A percentile compares a stretch with the other conserved stretches of the same genome.
These are phyloP conservation scores for Eurytoma adleriae DNA, from an alignment of 2,888 invertebrate genomes.

Conservation along the genomic window DNA sequence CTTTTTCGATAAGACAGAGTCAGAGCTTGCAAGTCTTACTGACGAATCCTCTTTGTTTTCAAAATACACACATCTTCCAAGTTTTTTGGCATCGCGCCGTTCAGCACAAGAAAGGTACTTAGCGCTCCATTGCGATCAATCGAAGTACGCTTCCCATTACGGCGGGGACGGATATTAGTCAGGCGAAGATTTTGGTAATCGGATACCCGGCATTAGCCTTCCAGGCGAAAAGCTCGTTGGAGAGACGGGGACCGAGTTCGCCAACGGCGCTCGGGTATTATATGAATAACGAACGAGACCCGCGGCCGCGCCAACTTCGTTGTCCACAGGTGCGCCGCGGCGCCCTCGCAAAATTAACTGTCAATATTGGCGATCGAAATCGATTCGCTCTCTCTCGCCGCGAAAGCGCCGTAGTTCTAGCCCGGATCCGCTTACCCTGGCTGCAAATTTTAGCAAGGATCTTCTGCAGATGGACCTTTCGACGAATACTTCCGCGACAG, in stretches of 20 bases:
- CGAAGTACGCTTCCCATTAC: conserved; percentile 9
- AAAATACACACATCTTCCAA: too few relatives aligned
- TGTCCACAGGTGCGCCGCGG: conserved; percentile 57
- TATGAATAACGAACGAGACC: conserved; percentile 42
- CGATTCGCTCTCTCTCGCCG: conserved; percentile 54
- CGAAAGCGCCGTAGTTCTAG: background rate
- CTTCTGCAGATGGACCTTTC: too few relatives aligned
- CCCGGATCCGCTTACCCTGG: too few relatives aligned
- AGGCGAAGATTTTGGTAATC: background rate
- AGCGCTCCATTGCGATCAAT: background rate
- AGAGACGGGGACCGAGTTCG: background rate
- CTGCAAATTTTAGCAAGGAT: too few relatives aligned
- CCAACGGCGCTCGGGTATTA: conserved; percentile 9
- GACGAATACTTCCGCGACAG: too few relatives aligned
- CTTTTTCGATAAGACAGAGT: too few relatives aligned
- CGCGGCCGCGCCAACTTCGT: conserved; percentile 60
- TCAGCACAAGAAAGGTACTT: too few relatives aligned
- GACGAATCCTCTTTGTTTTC: too few relatives aligned
- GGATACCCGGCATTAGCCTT: background rate
- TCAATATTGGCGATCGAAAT: conserved; percentile 64
- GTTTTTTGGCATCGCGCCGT: too few relatives aligned
- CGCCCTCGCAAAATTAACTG: conserved; percentile 63
- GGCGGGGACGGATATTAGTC: background rate
- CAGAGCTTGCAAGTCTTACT: too few relatives aligned
- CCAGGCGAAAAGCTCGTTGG: background rate